Evolutionary conservation across 2,113 vertebrate species (phyloP).

Genomic region (Tragulus kanchil): DNA sequence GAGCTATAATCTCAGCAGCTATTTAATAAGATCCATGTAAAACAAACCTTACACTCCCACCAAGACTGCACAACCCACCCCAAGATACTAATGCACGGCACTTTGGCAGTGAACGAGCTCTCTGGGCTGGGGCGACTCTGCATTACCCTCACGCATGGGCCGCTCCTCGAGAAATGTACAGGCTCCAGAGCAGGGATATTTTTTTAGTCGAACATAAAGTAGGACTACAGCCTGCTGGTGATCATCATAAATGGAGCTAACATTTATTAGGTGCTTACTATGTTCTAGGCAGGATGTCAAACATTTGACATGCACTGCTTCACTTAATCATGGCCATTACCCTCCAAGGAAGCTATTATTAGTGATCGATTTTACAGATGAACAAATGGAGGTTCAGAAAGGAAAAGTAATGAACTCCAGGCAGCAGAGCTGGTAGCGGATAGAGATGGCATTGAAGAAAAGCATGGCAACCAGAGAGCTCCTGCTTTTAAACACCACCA

Average conservation of each 20-base stretch:
- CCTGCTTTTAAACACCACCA: neutral
- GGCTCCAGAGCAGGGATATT: neutral
- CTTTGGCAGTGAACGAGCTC: neutral
- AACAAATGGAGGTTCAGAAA: constrained; percentile 33
- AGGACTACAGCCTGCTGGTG: constrained; percentile 20
- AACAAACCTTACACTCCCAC: constrained; percentile 43
- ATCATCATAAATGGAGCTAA: constrained; percentile 21
- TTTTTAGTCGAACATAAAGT: neutral
- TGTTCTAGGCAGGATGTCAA: constrained; percentile 34
- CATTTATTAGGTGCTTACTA: constrained; percentile 61
- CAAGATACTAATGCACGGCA: constrained; percentile 33
- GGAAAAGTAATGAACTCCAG: neutral
- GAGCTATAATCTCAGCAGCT: constrained; percentile 69
- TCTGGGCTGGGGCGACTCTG: neutral
- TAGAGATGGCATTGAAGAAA: neutral
- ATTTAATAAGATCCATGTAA: constrained; percentile 68
- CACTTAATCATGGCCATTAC: constrained; percentile 32
- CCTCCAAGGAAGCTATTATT: constrained; percentile 41
- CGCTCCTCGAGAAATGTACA: constrained; percentile 47
- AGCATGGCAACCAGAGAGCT: neutral
- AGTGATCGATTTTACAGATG: constrained; percentile 64
- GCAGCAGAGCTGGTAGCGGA: neutral
- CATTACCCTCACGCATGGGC: neutral
- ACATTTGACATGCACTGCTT: neutral
- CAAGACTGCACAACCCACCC: neutral